Evolutionary conservation across 2,797 vertebrate genomes (phyloP), one percentile per base, ranked within the genome.

Genomic region (Carduelis carduelis): DNA sequence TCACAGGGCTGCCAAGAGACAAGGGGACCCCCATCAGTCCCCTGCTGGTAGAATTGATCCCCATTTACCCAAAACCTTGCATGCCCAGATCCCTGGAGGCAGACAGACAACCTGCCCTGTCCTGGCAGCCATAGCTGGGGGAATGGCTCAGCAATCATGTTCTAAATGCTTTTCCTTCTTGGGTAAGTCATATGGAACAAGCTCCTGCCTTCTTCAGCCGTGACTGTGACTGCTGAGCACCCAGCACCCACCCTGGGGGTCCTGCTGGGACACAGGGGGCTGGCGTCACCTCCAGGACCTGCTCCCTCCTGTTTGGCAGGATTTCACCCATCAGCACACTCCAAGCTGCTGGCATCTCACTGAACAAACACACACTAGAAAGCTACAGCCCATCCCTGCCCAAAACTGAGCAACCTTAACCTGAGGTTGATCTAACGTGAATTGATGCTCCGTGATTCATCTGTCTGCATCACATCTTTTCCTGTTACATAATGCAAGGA

Each of bases 401-500:
- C 22, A 9, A 76, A 90, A 66, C 0, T 5, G 61, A 87, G 74
- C 91, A 83, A 56, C 77, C 46, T 77, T 72, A 87, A 57, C 60
- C 44, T 81, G 56, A n/a, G 23, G 85, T 61, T 77, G 91, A 63
- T 86, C 53, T 82, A 77, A 90, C 0, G 2, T 20, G 93, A 93
- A 44, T 2, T 72, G 83, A 79, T 82, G 77, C 16, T 59, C 83
- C 1, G 13, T 80, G 87, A 86, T 90, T 91, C 89, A 77, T 82
- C 85, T 89, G 80, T 52, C 94, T 77, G 74, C 70, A 93, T 53
- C 83, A 60, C 41, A 68, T 84, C 70, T 92, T 83, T 16, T 34
- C 78, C 60, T 43, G 18, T 71, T 83, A 66, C 64, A 86, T 87
- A 95, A 95, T 68, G 76, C 71, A 80, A 81, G 80, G 76, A 94